Conservation (phyloP, 2,797 vertebrate species). For the Rhadinocentrus ornatus region DNA sequence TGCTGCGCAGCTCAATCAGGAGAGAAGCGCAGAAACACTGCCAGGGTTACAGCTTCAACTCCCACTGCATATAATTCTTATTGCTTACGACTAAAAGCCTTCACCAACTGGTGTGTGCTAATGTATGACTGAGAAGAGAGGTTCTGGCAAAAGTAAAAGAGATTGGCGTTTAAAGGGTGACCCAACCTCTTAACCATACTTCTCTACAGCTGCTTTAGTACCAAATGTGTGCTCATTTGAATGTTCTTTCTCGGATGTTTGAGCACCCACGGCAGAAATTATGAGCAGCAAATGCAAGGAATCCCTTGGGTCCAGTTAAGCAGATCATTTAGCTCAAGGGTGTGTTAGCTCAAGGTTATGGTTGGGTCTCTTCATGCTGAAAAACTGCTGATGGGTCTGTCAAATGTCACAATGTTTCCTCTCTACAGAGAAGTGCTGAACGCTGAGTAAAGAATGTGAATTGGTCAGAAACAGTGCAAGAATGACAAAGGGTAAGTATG, state of each 20-base stretch:
- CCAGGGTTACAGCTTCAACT: constrained; percentile 55
- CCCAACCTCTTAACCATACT: constrained; percentile 39
- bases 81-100: constrained; percentile 64
- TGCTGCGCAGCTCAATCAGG: constrained; percentile 48
- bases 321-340: constrained; percentile 72
- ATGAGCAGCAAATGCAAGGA: constrained; percentile 54
- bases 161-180: constrained; percentile 55
- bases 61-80: constrained; percentile 62
- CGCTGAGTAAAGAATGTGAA: constrained; percentile 28
- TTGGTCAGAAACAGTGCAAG: constrained; percentile 21
- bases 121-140: constrained; percentile 41
- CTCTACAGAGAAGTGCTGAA: constrained; percentile 46
- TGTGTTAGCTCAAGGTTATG: constrained; percentile 72
- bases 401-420: constrained; percentile 56
- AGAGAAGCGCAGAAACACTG: constrained; percentile 54
- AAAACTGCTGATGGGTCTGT: constrained; percentile 62
- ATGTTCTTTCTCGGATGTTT: constrained; percentile 20
- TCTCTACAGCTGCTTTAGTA: constrained; percentile 29
- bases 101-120: constrained; percentile 45
- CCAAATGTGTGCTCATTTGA: constrained; percentile 29
- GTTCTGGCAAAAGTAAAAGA: constrained; percentile 54
- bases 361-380: constrained; percentile 58
- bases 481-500: constrained; percentile 27
- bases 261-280: constrained; percentile 27
- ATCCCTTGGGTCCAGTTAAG: constrained; percentile 64